Conservation (phyloP, 2,888 invertebrate species). For the Microplitis manilae region DNA sequence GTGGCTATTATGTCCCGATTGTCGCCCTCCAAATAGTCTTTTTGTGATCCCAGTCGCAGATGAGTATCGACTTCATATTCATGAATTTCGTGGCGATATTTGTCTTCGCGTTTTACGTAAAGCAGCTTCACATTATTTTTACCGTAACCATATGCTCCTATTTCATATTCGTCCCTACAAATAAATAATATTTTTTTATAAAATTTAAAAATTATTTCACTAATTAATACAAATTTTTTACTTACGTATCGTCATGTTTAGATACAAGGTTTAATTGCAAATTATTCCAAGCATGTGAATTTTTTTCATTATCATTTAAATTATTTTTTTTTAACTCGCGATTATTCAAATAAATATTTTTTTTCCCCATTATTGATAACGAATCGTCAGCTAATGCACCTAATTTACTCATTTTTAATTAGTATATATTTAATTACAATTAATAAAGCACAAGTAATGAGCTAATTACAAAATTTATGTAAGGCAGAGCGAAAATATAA, state of each 20-base stretch:
- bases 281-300: constrained; percentile 36
- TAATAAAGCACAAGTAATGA: no score
- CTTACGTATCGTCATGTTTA: constrained; percentile 52
- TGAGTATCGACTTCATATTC: constrained; percentile 84
- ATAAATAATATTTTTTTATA: not conserved
- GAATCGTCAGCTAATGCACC: constrained; percentile 55
- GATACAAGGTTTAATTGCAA: constrained; percentile 55
- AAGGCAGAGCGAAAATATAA: no score
- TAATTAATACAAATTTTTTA: constrained; percentile 14
- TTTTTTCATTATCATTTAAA: not conserved
- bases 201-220: not conserved
- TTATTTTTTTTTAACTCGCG: constrained; percentile 10
- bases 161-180: constrained; percentile 72
- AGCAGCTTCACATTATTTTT: constrained; percentile 84
- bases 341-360: constrained; percentile 13
- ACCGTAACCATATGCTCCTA: constrained; percentile 81
- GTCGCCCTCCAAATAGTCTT: constrained; percentile 82
- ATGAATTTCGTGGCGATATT: constrained; percentile 78
- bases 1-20: constrained; percentile 87
- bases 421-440: not conserved
- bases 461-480: no score
- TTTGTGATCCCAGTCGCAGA: constrained; percentile 79
- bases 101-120: constrained; percentile 79
- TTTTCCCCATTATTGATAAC: constrained; percentile 51
- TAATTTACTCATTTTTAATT: constrained; percentile 55